Evolutionary conservation across 1,140 invertebrate species (phyloP).

Genomic region (Euglossa dilemma): DNA sequence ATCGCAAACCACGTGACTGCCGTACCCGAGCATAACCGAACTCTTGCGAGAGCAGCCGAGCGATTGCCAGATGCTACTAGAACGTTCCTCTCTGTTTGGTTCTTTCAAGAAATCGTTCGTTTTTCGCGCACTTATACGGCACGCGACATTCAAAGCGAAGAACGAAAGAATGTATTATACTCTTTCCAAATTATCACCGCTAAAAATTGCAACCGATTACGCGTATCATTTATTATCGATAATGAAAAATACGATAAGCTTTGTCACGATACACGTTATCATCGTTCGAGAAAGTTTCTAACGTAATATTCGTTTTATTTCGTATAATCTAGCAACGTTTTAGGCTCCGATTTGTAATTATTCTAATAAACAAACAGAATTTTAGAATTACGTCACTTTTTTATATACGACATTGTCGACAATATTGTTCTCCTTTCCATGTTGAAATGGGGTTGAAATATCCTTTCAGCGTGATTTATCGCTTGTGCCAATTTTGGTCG

Average conservation of each 20-base stretch:
- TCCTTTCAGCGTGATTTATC: conserved; percentile 15
- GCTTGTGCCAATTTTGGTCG: not conserved
- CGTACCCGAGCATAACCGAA: conserved; percentile 32
- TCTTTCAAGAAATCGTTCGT: conserved; percentile 28
- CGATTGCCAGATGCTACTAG: conserved; percentile 54
- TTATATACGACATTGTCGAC: not conserved
- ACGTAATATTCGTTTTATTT: not conserved
- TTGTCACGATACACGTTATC: not conserved
- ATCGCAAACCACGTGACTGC: conserved; percentile 58
- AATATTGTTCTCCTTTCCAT: not conserved
- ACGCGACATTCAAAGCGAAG: not conserved
- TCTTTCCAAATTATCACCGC: no score
- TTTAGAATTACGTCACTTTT: not conserved
- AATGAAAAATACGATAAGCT: not conserved
- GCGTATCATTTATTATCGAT: not conserved
- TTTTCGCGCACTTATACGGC: not conserved
- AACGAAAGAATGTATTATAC: not conserved
- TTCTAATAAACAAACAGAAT: not conserved
- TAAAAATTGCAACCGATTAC: not conserved
- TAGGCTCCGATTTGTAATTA: not conserved
- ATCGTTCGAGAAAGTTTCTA: not conserved
- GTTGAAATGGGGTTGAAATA: conserved; percentile 12
- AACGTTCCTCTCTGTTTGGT: conserved; percentile 43
- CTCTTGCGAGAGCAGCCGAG: conserved; percentile 33
- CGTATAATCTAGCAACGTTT: not conserved